Evolutionary conservation across 2,113 vertebrate genomes (phyloP).

Genomic region (Poeciliopsis turrubarensis): DNA sequence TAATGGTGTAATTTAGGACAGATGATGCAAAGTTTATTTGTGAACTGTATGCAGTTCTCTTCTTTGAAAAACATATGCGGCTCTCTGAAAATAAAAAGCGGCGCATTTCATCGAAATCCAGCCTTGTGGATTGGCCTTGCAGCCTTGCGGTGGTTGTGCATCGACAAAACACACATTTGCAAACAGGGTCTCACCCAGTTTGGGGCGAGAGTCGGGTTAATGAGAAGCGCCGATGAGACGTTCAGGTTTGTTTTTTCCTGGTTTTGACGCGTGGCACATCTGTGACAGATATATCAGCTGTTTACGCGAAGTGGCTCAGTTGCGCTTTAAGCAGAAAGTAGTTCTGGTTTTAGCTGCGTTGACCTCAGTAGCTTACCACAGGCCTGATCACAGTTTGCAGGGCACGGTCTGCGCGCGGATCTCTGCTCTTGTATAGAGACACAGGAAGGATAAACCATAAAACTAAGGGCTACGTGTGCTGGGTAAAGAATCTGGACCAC

Average conservation of each 20-base stretch:
- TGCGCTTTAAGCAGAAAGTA: neutral
- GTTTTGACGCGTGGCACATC: neutral
- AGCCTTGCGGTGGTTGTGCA: too few species aligned
- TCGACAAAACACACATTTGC: too few species aligned
- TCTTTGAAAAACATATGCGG: too few species aligned
- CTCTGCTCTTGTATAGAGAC: neutral
- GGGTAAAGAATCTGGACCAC: neutral
- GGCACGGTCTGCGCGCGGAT: neutral
- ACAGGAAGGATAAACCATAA: neutral
- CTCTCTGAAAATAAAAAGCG: too few species aligned
- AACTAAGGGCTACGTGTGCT: neutral
- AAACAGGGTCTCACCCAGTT: too few species aligned
- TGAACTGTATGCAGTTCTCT: too few species aligned
- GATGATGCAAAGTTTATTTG: too few species aligned
- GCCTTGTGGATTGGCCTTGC: too few species aligned
- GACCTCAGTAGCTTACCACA: constrained; percentile 22
- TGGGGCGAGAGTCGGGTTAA: too few species aligned
- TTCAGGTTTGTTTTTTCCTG: neutral
- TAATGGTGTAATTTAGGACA: too few species aligned
- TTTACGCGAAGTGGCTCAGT: constrained; percentile 1
- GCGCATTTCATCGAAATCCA: too few species aligned
- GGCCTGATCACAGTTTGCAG: constrained; percentile 24
- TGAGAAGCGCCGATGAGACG: neutral
- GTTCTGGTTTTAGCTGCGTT: constrained; percentile 13
- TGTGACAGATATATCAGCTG: constrained; percentile 3